Evolutionary conservation across 2,797 vertebrate species (phyloP), one percentile per base, ranked within the genome.

Genomic region (Protonibea diacanthus): DNA sequence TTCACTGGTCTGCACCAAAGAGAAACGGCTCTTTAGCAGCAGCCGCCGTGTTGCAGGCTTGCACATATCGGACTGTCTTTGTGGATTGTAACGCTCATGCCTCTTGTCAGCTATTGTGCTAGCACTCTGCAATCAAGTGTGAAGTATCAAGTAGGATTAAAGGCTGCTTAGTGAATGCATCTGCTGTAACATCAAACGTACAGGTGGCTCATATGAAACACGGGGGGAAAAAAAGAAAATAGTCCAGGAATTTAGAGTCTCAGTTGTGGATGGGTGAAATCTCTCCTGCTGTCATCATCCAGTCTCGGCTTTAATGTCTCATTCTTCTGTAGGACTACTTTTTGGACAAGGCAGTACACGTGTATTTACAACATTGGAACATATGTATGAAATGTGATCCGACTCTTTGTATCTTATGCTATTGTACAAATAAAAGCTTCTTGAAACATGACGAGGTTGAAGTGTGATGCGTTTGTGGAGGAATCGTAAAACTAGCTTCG

Each of bases 401-500:
- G 68, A 92, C 89, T 87, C 90, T 94, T 95, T 94, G 91, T 93
- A 92, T 93, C 90, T 94, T 83, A 86, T 91, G 88, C 91, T 93
- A 84, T 91, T 93, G 92, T 93, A 90, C 77, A 92, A 95, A 95
- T 94, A 94, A 95, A 95, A 68, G 76, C 88, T 87, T 88, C 79
- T 79, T 89, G 68, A 80, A 86, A 88, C 67, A 33, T 42, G 44
- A 38, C 33, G 33, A 64, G 5, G 1, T 42, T 3, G 4, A 27
- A 6, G 73, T 44, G 40, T 70, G 42, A 12, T 29, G 11, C 60
- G 23, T 49, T 64, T 52, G 13, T 21, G 18, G 42, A 55, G 44
- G 23, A 62, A 15, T 44, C 15, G 7, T 20, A 38, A 63, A 64
- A 64, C n/a, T 64, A 5, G 6, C 42, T 61, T 71, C 6, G 9